phyloP scores from a whole-genome alignment of 2,797 vertebrate genomes.

The Sebastes minor region DNA sequence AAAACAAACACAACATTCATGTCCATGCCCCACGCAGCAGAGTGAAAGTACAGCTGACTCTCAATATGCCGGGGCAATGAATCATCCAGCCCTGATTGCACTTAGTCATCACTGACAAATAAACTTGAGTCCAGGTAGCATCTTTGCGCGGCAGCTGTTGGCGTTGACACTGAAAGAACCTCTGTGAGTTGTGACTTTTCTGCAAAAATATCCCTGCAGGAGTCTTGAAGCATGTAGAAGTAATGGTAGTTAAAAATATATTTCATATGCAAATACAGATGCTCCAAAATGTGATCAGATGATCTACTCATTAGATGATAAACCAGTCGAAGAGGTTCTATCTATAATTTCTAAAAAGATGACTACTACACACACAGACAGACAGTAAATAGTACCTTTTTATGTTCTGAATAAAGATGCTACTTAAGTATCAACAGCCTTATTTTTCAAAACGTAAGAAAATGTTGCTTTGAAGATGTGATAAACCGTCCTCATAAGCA shows the following conservation, averaged over 20 bases:
- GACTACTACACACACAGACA: not conserved
- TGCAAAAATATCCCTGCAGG: not conserved
- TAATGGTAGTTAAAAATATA: not conserved
- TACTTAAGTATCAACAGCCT: not conserved
- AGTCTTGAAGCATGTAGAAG: not conserved
- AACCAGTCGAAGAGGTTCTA: not conserved
- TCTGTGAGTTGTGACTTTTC: not conserved
- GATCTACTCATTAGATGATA: not conserved
- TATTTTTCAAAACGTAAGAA: too few species aligned
- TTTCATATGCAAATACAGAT: constrained; percentile 1
- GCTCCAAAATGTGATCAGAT: not conserved
- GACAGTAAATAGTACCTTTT: not conserved
- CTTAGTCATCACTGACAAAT: constrained; percentile 27
- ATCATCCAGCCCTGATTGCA: constrained; percentile 30
- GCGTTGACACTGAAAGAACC: not conserved
- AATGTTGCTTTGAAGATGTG: not conserved
- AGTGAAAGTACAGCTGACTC: constrained; percentile 49
- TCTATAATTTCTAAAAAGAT: not conserved
- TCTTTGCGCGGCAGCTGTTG: constrained; percentile 10
- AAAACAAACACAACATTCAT: constrained; percentile 45
- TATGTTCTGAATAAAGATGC: not conserved
- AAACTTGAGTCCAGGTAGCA: constrained; percentile 16
- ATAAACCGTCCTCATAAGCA: not conserved
- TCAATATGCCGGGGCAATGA: constrained; percentile 31
- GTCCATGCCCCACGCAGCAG: constrained; percentile 19